These are phyloP conservation scores for Pycnonotus jocosus DNA, from an alignment of 2,113 vertebrate genomes.

Conservation along the genomic window DNA sequence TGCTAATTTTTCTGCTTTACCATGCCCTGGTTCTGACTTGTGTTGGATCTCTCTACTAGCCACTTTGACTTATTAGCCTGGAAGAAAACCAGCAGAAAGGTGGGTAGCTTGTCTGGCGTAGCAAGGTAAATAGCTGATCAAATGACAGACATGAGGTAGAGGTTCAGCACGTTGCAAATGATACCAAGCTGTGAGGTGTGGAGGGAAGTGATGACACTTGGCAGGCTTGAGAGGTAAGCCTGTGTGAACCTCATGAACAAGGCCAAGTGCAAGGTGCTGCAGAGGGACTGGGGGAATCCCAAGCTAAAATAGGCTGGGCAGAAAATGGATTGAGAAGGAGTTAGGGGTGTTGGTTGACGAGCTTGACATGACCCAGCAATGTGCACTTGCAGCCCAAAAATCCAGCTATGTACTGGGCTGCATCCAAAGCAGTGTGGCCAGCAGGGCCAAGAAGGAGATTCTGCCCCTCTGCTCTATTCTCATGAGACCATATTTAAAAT, in stretches of 20 bases:
- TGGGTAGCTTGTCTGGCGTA: neutral
- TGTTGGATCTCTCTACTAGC: neutral
- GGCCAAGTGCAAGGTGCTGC: neutral
- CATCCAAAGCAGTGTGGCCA: neutral
- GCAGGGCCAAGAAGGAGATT: neutral
- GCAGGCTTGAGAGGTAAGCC: neutral
- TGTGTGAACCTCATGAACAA: neutral
- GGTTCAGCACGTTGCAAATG: neutral
- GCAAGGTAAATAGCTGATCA: neutral
- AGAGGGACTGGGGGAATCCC: neutral
- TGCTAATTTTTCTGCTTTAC: neutral
- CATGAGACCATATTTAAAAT: neutral
- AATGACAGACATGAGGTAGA: neutral
- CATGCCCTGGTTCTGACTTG: neutral
- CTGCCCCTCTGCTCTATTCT: neutral
- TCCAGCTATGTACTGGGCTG: fast-evolving
- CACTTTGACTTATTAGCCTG: neutral
- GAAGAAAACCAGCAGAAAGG: neutral
- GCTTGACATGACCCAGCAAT: neutral
- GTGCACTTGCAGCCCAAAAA: neutral
- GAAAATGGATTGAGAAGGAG: neutral
- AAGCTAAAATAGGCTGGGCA: neutral
- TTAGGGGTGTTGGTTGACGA: fast-evolving
- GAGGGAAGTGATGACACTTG: neutral
- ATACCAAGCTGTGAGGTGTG: neutral